Base-by-base conservation (phyloP, 2,113 vertebrate species). In the Kobus ellipsiprymnus region DNA sequence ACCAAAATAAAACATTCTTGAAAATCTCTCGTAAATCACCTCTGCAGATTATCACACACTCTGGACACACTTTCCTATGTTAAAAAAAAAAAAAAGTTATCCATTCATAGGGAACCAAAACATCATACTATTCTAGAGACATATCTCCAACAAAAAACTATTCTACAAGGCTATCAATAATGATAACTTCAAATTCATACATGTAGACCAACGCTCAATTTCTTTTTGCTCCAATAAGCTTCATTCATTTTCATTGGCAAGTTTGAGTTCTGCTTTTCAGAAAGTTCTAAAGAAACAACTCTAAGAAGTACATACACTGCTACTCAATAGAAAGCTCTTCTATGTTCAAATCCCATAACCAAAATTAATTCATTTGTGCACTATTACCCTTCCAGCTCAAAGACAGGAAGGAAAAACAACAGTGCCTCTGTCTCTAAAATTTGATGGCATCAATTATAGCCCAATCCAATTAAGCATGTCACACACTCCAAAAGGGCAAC, bases 331-430 rank as follows among this genome's bases (percentile, higher is more conserved):
- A 96, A 97, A 98, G 96, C 89, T 90, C 93, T 97, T 97, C 97
- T 97, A 97, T 98, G 95, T 97, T 93, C 96, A 91, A 97, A 94
- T 60, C 80, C 87, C 78, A 97, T 90, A 97, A 95, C 94, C 93
- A 97, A 94, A 96, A 97, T 96, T 97, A 98, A 98, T 98, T 98
- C 97, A 97, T 98, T 97, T 97, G 95, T 95, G 96, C 96, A 85
- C 96, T 97, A 87, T 96, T 98, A 90, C 96, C 93, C 97, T 97
- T 93, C 59, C 89, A 86, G 86, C 91, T 97, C 91, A 83, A 97
- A 95, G 95, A 90, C 55, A 59, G 94, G 95, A 84, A 96, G 95
- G 97, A 94, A 90, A 98, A 97, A 98, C 98, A 98, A 97, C 96
- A 92, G 98, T 85, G 92, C 87, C 96, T 97, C 97, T 98, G 96